Percentiles rank a stretch among this genome's conserved stretches.
Evolutionary conservation across 2,797 vertebrate genomes (phyloP).

Genomic region (Petrocephalus schoutedeni): DNA sequence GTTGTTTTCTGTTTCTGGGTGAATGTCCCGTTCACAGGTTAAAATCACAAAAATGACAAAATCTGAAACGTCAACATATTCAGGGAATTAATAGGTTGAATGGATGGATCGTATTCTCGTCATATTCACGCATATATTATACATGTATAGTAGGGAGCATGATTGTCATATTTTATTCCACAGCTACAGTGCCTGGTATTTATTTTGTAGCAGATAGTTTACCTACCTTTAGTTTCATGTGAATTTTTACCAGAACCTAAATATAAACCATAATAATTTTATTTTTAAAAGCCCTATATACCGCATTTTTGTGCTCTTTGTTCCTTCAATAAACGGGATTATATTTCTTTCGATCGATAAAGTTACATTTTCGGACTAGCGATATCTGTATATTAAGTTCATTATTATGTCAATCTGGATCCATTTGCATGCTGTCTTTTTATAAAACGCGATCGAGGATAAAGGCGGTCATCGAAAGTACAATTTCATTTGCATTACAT

Average conservation of each 20-base stretch:
- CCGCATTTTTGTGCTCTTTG: not conserved
- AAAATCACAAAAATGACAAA: not conserved
- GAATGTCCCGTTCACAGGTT: not conserved
- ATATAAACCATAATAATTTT: not conserved
- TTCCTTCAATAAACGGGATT: not conserved
- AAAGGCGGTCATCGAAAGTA: not conserved
- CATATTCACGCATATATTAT: not conserved
- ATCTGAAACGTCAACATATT: not conserved
- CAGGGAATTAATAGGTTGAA: not conserved
- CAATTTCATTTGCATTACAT: not conserved
- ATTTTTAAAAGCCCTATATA: not conserved
- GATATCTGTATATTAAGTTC: not conserved
- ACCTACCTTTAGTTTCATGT: not conserved
- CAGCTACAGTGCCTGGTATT: not conserved
- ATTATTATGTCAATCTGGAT: not conserved
- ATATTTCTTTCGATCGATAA: not conserved
- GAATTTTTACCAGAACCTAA: not conserved
- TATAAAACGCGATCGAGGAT: not conserved
- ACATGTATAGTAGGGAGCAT: not conserved
- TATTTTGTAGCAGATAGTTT: not conserved
- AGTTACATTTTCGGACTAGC: slow-evolving; percentile 1
- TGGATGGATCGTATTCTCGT: not conserved
- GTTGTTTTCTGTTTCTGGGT: not conserved
- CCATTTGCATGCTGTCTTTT: not conserved
- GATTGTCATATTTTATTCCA: not conserved